Percentiles rank a stretch among this genome's conserved stretches.
phyloP scores from a whole-genome alignment of 2,113 vertebrate genomes.

The Tor tambroides region DNA sequence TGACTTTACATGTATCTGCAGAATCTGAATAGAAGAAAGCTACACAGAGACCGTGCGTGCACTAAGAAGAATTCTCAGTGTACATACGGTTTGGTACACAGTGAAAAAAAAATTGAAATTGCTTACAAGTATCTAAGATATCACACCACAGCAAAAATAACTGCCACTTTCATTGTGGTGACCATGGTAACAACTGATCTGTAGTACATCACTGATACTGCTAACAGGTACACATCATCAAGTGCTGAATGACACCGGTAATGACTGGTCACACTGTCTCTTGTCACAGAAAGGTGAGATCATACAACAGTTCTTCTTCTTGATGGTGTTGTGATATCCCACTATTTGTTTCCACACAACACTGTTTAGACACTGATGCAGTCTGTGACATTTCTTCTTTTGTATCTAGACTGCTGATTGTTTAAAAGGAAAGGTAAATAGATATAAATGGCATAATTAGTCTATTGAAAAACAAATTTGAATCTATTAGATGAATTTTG shows the following conservation, averaged over 20 bases:
- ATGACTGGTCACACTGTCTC: slow-evolving; percentile 40
- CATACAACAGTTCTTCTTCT: background rate
- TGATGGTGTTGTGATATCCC: slow-evolving; percentile 1
- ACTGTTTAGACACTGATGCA: background rate
- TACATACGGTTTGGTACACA: background rate
- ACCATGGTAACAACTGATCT: slow-evolving; percentile 54
- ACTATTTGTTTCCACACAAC: too few species aligned
- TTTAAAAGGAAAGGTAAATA: background rate
- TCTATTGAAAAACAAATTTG: background rate
- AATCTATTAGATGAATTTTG: background rate
- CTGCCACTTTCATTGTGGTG: slow-evolving; percentile 43
- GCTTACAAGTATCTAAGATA: too few species aligned
- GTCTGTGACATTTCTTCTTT: background rate
- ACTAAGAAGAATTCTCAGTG: background rate
- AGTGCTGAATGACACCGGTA: slow-evolving; percentile 11
- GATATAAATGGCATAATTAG: background rate
- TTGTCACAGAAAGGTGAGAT: slow-evolving; percentile 17
- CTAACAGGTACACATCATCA: slow-evolving; percentile 35
- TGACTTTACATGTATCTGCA: too few species aligned
- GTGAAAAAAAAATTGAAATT: slow-evolving; percentile 13
- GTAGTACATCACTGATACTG: slow-evolving; percentile 42
- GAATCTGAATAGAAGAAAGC: background rate
- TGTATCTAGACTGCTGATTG: background rate
- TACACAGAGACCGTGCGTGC: background rate
- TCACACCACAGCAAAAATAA: background rate